Base-by-base conservation (phyloP, 2,113 vertebrate genomes). In the Solea senegalensis region DNA sequence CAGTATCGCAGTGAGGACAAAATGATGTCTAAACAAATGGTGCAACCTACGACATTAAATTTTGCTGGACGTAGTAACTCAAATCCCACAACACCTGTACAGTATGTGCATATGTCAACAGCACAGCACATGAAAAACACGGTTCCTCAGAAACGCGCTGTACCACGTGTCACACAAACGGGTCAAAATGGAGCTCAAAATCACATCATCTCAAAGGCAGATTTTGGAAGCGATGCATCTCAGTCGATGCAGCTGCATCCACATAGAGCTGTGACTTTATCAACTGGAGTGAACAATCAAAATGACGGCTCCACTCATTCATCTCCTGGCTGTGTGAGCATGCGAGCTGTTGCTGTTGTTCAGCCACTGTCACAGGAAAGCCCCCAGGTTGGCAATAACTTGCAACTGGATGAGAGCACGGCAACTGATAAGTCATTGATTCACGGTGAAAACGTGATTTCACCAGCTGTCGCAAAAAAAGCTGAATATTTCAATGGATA, bases 271-370 rank as follows among this genome's bases (percentile, higher is more conserved):
- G 1, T n/a, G 1, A 52, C 34, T 0, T 15, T 53, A 2, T 21
- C 65, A 7, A 21, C 50, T 34, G 6, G 9, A 8, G 13, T 6
- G 57, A 71, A 27, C 14, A 44, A 14, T 41, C 48, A n/a, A 63
- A 73, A 48, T 21, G 55, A 81, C 16, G 1, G 1, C 13, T 50
- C 65, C 13, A 2, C 27, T 62, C 50, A 65, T 10, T 21, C 58
- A 0, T 74, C 64, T 7, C 46, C 76, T 40, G 59, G 46, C 48
- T 7, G 10, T n/a, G 7, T 43, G 0, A 16, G 39, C 8, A 62
- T 34, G 0, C 87, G 62, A 74, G 88, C 78, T 12, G 68, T 91
- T 55, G 91, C 90, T 52, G 77, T 92, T 45, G 91, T 91, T 11
- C 86, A 80, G 11, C 91, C 90, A 8, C 28, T 91, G 60, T 77